Base-by-base conservation (phyloP, 2,888 invertebrate genomes). In the Apocheima hispidaria region DNA sequence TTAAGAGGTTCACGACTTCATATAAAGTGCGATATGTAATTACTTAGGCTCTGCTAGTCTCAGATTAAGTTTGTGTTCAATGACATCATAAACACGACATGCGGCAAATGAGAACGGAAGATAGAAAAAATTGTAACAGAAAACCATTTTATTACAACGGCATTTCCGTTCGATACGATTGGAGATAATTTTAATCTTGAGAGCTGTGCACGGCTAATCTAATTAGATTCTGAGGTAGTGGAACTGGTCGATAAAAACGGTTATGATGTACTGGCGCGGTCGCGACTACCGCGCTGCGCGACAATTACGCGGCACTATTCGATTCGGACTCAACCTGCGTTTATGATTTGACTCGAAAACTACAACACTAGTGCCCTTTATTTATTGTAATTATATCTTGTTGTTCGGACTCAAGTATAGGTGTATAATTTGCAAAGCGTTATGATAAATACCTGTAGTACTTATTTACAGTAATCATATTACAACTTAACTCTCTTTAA, bases 71-170 rank as follows among this genome's bases (percentile, higher is more conserved):
- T 71, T 70, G 62, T 77, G 71, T 78, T 79, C 78, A 83, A 79
- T 82, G 76, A 78, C 75, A 78, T 80, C 74, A 76, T 79, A 76
- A 77, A 81, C 75, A 78, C 72, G 76, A 80, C 73, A 71, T 72
- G 73, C 70, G 63, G 68, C 72, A 76, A 86, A 83, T 74, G 78
- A 80, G 86, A 86, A 82, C 85, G 86, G 85, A 86, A 82, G 78
- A 79, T 70, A 74, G 75, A 83, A 84, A 86, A 82, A 82, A 81
- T 76, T 79, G 71, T 77, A 80, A 77, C 78, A 83, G 79, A 82
- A 83, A 82, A 83, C 77, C 74, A 78, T 84, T 86, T 87, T 86
- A 87, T 85, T 83, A 80, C 82, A 77, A 69, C 77, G 82, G 82
- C 85, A 83, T 87, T 87, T 88, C 86, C 86, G 86, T 78, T 84